Base-by-base conservation (phyloP, 2,113 vertebrate species). In the Propithecus coquereli region DNA sequence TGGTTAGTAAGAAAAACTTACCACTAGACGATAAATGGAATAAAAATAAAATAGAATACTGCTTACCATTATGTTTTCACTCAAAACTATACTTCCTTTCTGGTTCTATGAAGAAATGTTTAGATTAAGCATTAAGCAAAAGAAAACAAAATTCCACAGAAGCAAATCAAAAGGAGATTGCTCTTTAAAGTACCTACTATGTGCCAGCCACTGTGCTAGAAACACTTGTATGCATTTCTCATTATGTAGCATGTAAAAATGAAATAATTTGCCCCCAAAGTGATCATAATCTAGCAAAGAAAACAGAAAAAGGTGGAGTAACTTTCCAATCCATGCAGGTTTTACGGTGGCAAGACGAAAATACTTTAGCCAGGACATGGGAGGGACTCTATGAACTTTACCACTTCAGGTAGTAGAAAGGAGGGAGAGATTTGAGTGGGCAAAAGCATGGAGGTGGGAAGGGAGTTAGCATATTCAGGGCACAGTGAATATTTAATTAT, bases 401-500 rank as follows among this genome's bases (percentile, higher is more conserved):
- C 8, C 6, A 71, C 5, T 8, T 14, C 7, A 37, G 25, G 45
- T 18, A 52, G 14, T 27, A 57, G 32, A 63, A 3, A 95, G 6
- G 16, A 91, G 20, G 32, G 23, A 87, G 34, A 71, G 10, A 66
- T 18, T 27, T 47, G n/a, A 90, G 13, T 20, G 30, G 47, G 8
- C 63, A 77, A 92, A 79, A 37, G 2, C 32, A 40, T 5, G 87
- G 37, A 50, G 30, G 22, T 61, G 47, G 74, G 74, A 73, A 89
- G 87, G 32, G 34, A 7, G 3, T 73, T 50, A 37, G 40, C 23
- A 65, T 65, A 80, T 91, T 93, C 65, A 90, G 61, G 40, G 43
- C n/a, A 96, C 37, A 81, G 47, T 65, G 30, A 94, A 79, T 61
- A 93, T 70, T 89, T 83, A 11, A 85, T 86, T 97, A 84, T 82